Conservation (phyloP, 2,113 vertebrate genomes). For the Chrysemys picta region DNA sequence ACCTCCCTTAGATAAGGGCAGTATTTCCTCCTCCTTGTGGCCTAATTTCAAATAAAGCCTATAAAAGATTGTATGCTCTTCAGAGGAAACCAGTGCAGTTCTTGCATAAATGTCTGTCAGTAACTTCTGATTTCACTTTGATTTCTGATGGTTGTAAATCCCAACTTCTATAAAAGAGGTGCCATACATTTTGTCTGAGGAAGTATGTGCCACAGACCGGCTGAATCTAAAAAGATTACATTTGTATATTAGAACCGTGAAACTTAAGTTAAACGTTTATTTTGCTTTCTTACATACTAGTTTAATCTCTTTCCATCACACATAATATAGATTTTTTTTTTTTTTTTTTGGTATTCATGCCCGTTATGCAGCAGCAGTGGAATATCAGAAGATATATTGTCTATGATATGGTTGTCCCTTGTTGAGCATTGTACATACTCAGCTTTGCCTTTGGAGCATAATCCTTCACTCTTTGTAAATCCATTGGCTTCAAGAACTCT, state of each 20-base stretch:
- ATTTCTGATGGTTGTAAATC: not conserved
- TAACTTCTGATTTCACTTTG: not conserved
- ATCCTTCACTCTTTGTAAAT: not conserved
- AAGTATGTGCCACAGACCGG: not conserved
- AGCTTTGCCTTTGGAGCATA: not conserved
- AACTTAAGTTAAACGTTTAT: not conserved
- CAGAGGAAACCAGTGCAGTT: not conserved
- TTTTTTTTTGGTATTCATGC: not conserved
- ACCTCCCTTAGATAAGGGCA: not conserved
- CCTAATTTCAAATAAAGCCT: not conserved
- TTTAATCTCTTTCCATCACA: not conserved
- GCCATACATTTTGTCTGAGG: not conserved
- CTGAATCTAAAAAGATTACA: fast-evolving
- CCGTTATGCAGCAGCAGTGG: not conserved
- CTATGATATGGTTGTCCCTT: not conserved
- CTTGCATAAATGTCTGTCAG: not conserved
- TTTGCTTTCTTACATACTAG: not conserved
- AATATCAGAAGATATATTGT: not conserved
- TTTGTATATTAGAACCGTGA: not conserved
- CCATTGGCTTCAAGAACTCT: not conserved
- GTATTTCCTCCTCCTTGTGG: not conserved
- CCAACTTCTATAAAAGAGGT: not conserved
- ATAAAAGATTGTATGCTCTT: not conserved
- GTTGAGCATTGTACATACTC: not conserved
- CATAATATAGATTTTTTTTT: not conserved